Percentiles rank a stretch among this genome's conserved stretches.
phyloP scores from a whole-genome alignment of 2,888 invertebrate genomes.

The Andrena camellia region DNA sequence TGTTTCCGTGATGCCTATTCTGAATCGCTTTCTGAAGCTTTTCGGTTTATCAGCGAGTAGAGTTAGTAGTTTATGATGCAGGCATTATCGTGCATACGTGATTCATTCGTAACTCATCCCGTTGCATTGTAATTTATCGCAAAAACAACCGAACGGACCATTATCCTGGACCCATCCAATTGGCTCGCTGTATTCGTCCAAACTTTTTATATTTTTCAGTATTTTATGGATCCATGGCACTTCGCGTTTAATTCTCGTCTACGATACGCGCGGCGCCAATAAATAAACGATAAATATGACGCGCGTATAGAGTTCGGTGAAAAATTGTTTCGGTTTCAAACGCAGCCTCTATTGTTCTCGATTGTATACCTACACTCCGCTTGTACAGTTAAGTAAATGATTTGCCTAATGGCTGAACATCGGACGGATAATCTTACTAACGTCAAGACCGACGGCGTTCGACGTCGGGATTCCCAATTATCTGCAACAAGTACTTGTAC shows the following conservation, averaged over 20 bases:
- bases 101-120: not conserved
- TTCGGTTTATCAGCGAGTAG: too few species aligned
- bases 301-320: not conserved
- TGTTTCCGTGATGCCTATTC: too few species aligned
- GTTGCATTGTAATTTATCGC: not conserved
- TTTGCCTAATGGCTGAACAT: conserved; percentile 32
- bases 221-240: not conserved
- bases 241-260: conserved; percentile 11
- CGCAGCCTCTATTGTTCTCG: not conserved
- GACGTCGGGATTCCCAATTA: conserved; percentile 52
- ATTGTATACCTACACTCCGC: not conserved
- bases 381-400: conserved; percentile 34
- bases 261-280: not conserved
- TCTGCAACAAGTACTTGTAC: not conserved
- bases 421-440: conserved; percentile 42
- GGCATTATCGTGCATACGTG: not conserved
- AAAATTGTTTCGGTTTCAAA: conserved; percentile 9
- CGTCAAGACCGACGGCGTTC: not conserved
- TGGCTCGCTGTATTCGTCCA: conserved; percentile 3
- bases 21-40: not conserved
- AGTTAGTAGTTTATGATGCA: too few species aligned
- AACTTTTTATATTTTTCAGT: conserved; percentile 18
- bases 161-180: conserved; percentile 16
- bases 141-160: not conserved
- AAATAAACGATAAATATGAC: conserved; percentile 7